A percentile compares a stretch with the other conserved stretches of the same genome.
phyloP scores from a whole-genome alignment of 2,797 vertebrate genomes.

The Meriones psammophilus region DNA sequence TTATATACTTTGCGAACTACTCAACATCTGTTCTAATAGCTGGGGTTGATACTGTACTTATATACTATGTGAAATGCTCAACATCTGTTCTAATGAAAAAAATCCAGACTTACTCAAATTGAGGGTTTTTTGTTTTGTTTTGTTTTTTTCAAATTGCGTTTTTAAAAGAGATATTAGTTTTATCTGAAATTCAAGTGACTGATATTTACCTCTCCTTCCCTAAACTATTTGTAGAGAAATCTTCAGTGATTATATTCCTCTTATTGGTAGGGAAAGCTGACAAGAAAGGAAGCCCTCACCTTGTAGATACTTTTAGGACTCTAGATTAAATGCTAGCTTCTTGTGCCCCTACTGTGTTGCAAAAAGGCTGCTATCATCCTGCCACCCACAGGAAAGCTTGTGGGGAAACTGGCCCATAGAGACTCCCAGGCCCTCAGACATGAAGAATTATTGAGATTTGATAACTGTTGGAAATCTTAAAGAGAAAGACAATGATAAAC shows the following conservation, averaged over 20 bases:
- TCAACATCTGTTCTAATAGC: too few relatives aligned
- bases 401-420: background rate
- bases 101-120: background rate
- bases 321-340: background rate
- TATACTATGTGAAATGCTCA: background rate
- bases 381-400: too few relatives aligned
- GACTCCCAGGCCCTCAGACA: background rate
- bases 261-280: background rate
- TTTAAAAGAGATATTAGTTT: background rate
- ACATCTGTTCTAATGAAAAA: background rate
- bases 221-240: background rate
- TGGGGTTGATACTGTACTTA: background rate
- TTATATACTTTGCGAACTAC: background rate
- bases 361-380: background rate
- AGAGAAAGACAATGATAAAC: background rate
- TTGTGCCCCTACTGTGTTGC: background rate
- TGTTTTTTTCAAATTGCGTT: too few relatives aligned
- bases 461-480: background rate
- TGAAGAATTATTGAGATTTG: background rate
- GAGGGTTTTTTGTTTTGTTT: too few relatives aligned
- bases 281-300: background rate
- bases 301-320: background rate
- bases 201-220: background rate
- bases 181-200: background rate
- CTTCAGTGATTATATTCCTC: background rate